Base-by-base conservation (phyloP, 2,113 vertebrate species). In the Pseudopodoces humilis region DNA sequence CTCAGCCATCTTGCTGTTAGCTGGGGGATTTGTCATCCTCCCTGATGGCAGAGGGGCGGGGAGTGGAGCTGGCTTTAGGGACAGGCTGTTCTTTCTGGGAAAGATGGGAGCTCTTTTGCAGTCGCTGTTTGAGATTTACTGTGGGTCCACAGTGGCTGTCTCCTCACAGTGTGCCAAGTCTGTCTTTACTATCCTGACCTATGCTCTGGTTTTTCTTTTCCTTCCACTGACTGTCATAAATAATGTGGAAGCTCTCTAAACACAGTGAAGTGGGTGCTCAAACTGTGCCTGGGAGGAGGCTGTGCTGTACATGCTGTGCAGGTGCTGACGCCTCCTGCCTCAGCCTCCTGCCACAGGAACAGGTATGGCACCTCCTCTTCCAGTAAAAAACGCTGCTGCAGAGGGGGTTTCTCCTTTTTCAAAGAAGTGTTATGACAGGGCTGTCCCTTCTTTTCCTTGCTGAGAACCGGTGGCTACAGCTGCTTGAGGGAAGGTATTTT, bases 11-110 rank as follows among this genome's bases (percentile, higher is more conserved):
- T 60, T 81, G 69, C 56, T 62, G 8, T 43, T 90, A 72, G 71
- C 68, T 76, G 83, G 80, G 80, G 68, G 63, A 87, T 92, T 93
- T 94, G 35, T 92, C 89, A 41, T 86, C 53, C 22, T 94, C 14
- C 33, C 41, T 10, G 28, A 25, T 19, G 64, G 69, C 16, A 22
- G 70, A 69, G 63, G 31, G 50, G 15, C 60, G 75, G 49, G n/a
- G 37, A 62, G 46, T 9, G 15, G 65, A 79, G 55, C 55, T 92
- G 84, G 65, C 53, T 86, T 83, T 75, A 69, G 78, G 52, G 52
- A 95, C 94, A 86, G 72, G n/a, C 72, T 94, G 81, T 90, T 92
- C 83, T 95, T 94, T 71, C 84, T 1, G 47, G 59, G 69, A 85
- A 86, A 63, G n/a, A 68, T 47, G 50, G 72, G 75, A 86, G 43